Conservation (phyloP, 2,888 invertebrate species). For the Ophion ventricosus region DNA sequence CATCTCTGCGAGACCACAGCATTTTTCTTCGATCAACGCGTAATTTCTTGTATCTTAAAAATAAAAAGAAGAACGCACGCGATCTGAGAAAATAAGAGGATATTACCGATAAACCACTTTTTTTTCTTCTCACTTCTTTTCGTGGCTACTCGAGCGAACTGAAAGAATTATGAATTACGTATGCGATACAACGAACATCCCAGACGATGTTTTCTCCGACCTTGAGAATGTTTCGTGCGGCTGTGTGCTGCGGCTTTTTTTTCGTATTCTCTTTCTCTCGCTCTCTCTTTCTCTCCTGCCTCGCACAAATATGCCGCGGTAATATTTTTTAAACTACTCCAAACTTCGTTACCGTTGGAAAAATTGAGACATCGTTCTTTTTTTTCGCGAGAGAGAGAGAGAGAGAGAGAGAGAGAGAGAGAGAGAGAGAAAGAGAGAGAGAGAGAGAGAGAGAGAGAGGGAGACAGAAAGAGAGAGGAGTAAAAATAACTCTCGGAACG, state of each 20-base stretch:
- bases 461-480: not conserved
- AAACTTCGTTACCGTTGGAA: not conserved
- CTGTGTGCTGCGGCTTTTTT: not conserved
- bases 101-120: conserved; percentile 13
- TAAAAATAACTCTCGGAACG: conserved; percentile 21
- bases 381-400: not conserved
- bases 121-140: not conserved
- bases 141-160: not conserved
- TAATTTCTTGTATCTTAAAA: not conserved
- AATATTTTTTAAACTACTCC: conserved; percentile 2
- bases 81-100: not conserved
- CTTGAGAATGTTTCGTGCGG: not conserved
- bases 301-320: no score
- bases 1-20: no score
- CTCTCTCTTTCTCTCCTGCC: not conserved
- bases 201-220: conserved; percentile 9
- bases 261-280: not conserved
- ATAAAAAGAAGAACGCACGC: not conserved
- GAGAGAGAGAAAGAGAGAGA: not conserved
- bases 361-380: not conserved
- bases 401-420: not conserved
- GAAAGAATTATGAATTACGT: not conserved
- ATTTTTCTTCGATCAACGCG: no score
- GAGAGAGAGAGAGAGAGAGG: not conserved
- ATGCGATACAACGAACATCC: not conserved